Evolutionary conservation across 2,888 invertebrate species (phyloP).

Genomic region (Eristalinus sepulchralis): DNA sequence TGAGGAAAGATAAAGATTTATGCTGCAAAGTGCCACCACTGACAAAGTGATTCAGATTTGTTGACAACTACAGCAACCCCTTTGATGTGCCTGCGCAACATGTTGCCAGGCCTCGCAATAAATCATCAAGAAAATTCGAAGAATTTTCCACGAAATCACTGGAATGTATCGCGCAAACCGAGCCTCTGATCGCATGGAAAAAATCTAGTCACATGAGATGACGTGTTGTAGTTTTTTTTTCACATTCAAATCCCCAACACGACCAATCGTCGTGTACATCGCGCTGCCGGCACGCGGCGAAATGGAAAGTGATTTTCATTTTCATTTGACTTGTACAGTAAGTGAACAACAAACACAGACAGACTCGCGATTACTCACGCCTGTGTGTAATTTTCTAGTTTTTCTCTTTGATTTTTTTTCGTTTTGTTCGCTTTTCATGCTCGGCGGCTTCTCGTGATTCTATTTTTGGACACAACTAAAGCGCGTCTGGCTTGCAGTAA

Average conservation of each 20-base stretch:
- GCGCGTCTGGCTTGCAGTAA: conserved; percentile 12
- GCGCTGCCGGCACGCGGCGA: conserved; percentile 31
- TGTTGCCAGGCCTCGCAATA: not conserved
- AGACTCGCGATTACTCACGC: too few species aligned
- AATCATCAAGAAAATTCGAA: not conserved
- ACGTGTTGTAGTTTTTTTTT: not conserved
- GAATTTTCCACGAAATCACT: not conserved
- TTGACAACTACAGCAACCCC: not conserved
- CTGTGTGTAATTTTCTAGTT: not conserved
- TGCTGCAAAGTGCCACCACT: too few species aligned
- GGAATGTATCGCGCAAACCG: not conserved
- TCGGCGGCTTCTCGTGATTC: conserved; percentile 37
- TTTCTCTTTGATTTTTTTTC: conserved; percentile 6
- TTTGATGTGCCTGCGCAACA: not conserved
- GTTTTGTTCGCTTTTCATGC: not conserved
- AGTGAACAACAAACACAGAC: not conserved
- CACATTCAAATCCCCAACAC: not conserved
- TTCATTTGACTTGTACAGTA: conserved; percentile 18
- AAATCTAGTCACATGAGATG: not conserved
- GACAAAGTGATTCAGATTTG: too few species aligned
- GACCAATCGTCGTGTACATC: not conserved
- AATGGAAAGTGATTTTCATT: conserved; percentile 71
- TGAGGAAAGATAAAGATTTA: too few species aligned
- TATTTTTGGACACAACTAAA: conserved; percentile 60
- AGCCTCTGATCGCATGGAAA: not conserved